Evolutionary conservation across 2,888 invertebrate species (phyloP).

Genomic region (Cordylochernes scorpioides): DNA sequence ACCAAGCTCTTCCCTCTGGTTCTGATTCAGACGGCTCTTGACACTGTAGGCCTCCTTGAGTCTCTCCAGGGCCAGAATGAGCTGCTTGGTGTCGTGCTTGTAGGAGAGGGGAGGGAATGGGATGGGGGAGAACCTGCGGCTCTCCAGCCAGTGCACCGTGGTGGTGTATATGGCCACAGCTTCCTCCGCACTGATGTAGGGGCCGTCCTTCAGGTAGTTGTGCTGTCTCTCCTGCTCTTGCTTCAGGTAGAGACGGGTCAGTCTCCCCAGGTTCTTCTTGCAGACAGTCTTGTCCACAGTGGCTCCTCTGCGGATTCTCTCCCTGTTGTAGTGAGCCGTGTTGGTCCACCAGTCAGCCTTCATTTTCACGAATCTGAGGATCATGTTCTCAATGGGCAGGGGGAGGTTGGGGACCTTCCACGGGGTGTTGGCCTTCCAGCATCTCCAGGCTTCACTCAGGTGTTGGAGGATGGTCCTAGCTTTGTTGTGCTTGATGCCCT

Average conservation of each 20-base stretch:
- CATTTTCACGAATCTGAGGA: conserved; percentile 95
- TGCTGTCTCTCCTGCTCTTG: conserved; percentile 95
- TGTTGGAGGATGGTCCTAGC: conserved; percentile 95
- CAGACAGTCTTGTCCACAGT: conserved; percentile 99
- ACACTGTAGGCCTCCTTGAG: conserved; percentile 91
- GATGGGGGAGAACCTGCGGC: conserved; percentile 88
- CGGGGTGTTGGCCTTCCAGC: conserved; percentile 99
- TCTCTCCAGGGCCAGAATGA: conserved; percentile 83
- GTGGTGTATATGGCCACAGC: conserved; percentile 99
- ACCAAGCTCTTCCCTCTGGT: conserved; percentile 90
- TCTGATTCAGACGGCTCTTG: conserved; percentile 87
- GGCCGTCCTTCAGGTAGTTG: conserved; percentile 96
- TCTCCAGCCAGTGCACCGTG: conserved; percentile 98
- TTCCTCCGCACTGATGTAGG: conserved; percentile 96
- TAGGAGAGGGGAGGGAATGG: conserved; percentile 97
- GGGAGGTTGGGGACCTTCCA: conserved; percentile 99
- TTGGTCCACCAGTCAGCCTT: conserved; percentile 99
- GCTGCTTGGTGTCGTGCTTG: conserved; percentile 93
- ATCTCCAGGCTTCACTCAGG: conserved; percentile 94
- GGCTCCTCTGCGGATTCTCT: conserved; percentile 91
- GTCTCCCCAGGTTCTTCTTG: conserved; percentile 94
- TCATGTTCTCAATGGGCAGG: conserved; percentile 99
- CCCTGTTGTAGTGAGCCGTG: conserved; percentile 96
- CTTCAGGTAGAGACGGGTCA: conserved; percentile 84
- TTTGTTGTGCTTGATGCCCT: conserved; percentile 99